Base-by-base conservation (phyloP, 2,113 vertebrate species). In the Nyctibius bracteatus region DNA sequence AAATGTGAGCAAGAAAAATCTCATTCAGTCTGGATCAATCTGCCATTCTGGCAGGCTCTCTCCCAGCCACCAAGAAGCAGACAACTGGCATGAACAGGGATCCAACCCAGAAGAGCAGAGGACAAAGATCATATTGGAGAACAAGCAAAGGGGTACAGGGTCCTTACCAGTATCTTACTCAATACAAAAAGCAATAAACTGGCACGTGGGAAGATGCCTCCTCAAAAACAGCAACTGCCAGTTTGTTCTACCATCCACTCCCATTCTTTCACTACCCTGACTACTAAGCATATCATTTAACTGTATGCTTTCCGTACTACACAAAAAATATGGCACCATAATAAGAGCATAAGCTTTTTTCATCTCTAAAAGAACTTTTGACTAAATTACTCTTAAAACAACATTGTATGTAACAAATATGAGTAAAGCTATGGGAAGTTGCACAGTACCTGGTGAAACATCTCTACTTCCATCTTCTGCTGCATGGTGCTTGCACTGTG, bases 401-500 rank as follows among this genome's bases (percentile, higher is more conserved):
- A 30, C 17, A 63, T 3, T 35, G 35, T 12, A 63, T 5, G 1
- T 41, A 85, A 73, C 54, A 92, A 61, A 41, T 8, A 61, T 0
- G 1, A 85, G 13, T 68, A 52, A 66, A 68, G 25, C 17, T 12
- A 49, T 35, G 22, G 6, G 20, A 81, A 97, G 24, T 35, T 59
- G 12, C 44, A 55, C 37, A 67, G 35, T 98, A 99, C 99, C 99
- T 99, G 99, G 39, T 96, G 96, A 81, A 98, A 97, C 41, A 97
- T 91, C 83, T 99, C 99, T 6, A 79, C 90, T 84, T 99, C 99
- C 5, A 79, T 83, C 97, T 98, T 99, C 92, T 99, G 99, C 68
- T 98, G 98, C 73, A 96, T 84, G 30, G 97, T 98, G 95, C 97
- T 98, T 14, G 97, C 96, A 72, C 99, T 98, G 81, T 99, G 99